Evolutionary conservation across 2,888 invertebrate species (phyloP), one percentile per base, ranked within the genome.

Genomic region (Drymonia ruficornis): DNA sequence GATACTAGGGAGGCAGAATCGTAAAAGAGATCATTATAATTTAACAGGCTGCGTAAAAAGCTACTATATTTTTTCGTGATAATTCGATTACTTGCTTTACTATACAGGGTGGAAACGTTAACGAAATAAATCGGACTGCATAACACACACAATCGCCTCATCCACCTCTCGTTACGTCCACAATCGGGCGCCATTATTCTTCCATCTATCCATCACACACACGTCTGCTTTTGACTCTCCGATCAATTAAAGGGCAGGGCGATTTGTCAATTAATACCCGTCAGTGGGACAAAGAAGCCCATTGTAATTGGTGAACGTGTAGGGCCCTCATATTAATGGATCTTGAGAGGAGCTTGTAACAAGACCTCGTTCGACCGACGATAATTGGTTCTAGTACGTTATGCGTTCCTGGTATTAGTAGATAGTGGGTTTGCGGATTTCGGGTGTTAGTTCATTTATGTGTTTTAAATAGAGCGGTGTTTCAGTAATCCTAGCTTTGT

Each of bases 211-310:
- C 56, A 70, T 74, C 75, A 68, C 51, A 59, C 55, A 40, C 56
- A 43, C 45, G 63, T 52, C 70, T 74, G 72, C 65, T 72, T 75
- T 69, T 73, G 73, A 72, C 65, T 71, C 59, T 16, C 47, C 70
- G 72, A 79, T 79, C 77, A 80, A 80, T 80, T 78, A 74, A 72
- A 70, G 65, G 63, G 54, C 67, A 64, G 67, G 45, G 64, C 74
- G 74, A 80, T 79, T 79, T 78, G 77, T 81, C 86, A 81, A 87
- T 87, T 87, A 87, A 84, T 84, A 78, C 75, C 63, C 72, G 80
- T 81, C 83, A 76, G 52, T 55, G 62, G 72, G 70, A 81, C 81
- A 80, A 84, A 81, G 79, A 81, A 80, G 70, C 67, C 74, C 60
- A 78, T 83, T 82, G 83, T 83, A 80, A 81, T 79, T 74, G 75